Evolutionary conservation across 2,113 vertebrate genomes (phyloP), one percentile per base, ranked within the genome.

Genomic region (Engraulis encrasicolus): DNA sequence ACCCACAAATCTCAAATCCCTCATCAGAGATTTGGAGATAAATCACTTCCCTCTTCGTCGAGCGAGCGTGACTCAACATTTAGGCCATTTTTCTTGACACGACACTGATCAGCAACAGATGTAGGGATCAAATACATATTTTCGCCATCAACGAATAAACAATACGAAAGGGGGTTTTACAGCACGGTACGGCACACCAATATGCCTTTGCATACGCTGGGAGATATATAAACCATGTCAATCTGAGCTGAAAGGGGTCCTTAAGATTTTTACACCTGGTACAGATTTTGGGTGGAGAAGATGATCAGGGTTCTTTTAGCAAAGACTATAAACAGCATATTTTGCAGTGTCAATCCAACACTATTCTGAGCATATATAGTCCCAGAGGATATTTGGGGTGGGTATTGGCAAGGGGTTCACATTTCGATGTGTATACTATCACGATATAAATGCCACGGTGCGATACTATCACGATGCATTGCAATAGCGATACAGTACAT

Each of bases 41-140:
- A 74, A 74, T 74, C 66, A 74, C 31, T 74, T 74, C 66, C 66
- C 27, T 14, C 2, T 27, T 74, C 40, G n/a, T n/a, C n/a, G n/a
- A n/a, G n/a, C n/a, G 14, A 34, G 66, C 1, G 23, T 74, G 66
- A 74, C 66, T 74, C 66, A 74, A 74, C 66, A 34, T 34, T 34
- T 14, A 74, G 66, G 27, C 27, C 27, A 34, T 31, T 34, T 17
- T 31, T 74, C 66, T 34, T 3, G 34, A 74, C 66, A 34, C 0
- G 31, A 74, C 58, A 14, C 66, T 74, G 66, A 74, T 74, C 27
- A 74, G 14, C 66, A 34, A 0, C 66, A 74, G 27, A 74, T 74
- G 66, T 74, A n/a, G 40, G 66, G 66, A 74, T 74, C 66, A 74
- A 74, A 74, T 74, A 34, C 66, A 74, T 74, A 74, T 74, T 34